Evolutionary conservation across 2,888 invertebrate species (phyloP).

Genomic region (Nomada hirtipes): DNA sequence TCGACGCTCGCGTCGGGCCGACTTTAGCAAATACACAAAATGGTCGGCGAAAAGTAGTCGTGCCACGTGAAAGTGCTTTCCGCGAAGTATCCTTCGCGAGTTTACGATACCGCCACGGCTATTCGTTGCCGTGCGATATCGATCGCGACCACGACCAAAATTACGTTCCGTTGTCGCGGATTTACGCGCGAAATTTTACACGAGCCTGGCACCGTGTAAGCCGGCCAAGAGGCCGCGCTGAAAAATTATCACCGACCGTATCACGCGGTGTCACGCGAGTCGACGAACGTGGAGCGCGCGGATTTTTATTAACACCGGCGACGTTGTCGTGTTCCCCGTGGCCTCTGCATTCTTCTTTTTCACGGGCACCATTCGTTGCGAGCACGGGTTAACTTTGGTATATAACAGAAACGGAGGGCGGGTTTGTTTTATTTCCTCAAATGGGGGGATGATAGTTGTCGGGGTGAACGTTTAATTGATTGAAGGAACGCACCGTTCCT

Average conservation of each 20-base stretch:
- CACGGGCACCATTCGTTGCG: conserved; percentile 49
- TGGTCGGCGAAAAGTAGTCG: not conserved
- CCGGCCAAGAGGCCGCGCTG: conserved; percentile 41
- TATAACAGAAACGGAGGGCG: not conserved
- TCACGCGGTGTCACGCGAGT: conserved; percentile 67
- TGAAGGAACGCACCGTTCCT: not conserved
- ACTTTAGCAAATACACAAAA: not conserved
- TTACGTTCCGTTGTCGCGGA: conserved; percentile 40
- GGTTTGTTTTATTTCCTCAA: not conserved
- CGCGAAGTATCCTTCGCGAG: not conserved
- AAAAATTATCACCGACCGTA: conserved; percentile 66
- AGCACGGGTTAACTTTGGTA: conserved; percentile 16
- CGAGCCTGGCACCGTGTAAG: conserved; percentile 35
- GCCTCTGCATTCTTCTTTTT: conserved; percentile 29
- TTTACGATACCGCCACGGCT: conserved; percentile 22
- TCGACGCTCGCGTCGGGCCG: too few relatives aligned
- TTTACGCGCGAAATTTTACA: conserved; percentile 53
- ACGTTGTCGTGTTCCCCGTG: conserved; percentile 32
- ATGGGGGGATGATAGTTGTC: too few relatives aligned
- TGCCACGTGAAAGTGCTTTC: not conserved
- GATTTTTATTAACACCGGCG: conserved; percentile 68
- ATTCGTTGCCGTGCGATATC: conserved; percentile 26
- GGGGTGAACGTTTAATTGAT: not conserved
- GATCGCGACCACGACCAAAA: conserved; percentile 17
- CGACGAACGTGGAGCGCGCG: not conserved